These are phyloP conservation scores for Noctua fimbriata DNA, from an alignment of 2,888 invertebrate species.

Conservation along the genomic window DNA sequence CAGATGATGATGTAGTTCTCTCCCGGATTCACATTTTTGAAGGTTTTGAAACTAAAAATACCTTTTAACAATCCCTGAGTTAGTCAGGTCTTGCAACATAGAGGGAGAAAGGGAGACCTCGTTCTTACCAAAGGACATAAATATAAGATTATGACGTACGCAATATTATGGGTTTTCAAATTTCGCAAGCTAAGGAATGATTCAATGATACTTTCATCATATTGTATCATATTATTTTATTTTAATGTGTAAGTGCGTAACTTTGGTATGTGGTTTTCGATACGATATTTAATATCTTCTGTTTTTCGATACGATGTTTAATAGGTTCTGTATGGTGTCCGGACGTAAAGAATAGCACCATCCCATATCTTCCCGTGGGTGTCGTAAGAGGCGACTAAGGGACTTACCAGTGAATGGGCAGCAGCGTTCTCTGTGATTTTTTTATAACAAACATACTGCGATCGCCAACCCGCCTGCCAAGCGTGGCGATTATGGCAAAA, in stretches of 20 bases:
- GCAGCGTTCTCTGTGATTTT: too few species aligned
- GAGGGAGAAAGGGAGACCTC: conserved; percentile 20
- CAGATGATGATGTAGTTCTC: too few species aligned
- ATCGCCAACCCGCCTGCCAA: too few species aligned
- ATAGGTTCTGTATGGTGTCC: too few species aligned
- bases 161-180: conserved; percentile 28
- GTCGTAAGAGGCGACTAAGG: too few species aligned
- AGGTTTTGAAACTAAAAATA: neutral
- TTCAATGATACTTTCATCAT: conserved; percentile 38
- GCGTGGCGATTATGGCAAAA: too few species aligned
- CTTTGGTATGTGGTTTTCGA: neutral
- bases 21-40: neutral
- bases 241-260: conserved; percentile 7
- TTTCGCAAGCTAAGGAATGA: conserved; percentile 31
- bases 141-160: conserved; percentile 25
- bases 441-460: too few species aligned
- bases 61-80: neutral
- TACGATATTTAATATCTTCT: neutral
- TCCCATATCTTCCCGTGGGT: too few species aligned
- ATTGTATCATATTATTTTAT: conserved; percentile 38
- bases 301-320: too few species aligned
- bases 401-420: too few species aligned
- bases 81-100: conserved; percentile 24
- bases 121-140: conserved; percentile 17
- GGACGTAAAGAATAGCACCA: too few species aligned